phyloP scores from a whole-genome alignment of 2,888 invertebrate species.

The Lasioglossum pauxillum region DNA sequence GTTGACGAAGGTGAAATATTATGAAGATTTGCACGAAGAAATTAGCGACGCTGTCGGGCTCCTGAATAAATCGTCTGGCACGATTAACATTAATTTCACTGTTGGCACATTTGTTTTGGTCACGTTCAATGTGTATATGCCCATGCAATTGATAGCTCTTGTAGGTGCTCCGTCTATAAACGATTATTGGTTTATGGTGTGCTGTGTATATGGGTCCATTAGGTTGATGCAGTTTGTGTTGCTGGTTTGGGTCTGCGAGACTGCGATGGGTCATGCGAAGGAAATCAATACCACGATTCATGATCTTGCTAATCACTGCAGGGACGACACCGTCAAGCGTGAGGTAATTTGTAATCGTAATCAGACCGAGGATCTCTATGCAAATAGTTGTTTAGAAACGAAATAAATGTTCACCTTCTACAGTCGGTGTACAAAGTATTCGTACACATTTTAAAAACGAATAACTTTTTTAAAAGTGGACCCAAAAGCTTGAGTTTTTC shows the following conservation, averaged over 20 bases:
- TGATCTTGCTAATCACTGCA: too few relatives aligned
- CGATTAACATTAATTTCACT: background rate
- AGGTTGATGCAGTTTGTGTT: background rate
- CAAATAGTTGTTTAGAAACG: too few relatives aligned
- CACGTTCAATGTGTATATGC: background rate
- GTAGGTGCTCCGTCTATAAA: too few relatives aligned
- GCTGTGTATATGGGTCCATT: rapidly evolving
- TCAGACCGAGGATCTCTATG: too few relatives aligned
- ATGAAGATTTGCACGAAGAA: background rate
- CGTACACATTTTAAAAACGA: too few relatives aligned
- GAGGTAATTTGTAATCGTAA: too few relatives aligned
- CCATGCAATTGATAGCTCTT: rapidly evolving
- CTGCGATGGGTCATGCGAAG: background rate
- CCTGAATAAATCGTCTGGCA: background rate
- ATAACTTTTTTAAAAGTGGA: too few relatives aligned
- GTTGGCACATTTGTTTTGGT: background rate
- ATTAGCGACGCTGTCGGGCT: background rate
- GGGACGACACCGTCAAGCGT: too few relatives aligned
- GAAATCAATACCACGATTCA: background rate
- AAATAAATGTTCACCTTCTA: too few relatives aligned
- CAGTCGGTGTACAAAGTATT: too few relatives aligned
- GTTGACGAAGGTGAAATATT: background rate
- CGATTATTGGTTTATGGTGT: too few relatives aligned
- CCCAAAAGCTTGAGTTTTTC: too few relatives aligned
- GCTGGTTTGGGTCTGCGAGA: background rate